phyloP scores from a whole-genome alignment of 1,140 invertebrate genomes.

The Ericerus pela region DNA sequence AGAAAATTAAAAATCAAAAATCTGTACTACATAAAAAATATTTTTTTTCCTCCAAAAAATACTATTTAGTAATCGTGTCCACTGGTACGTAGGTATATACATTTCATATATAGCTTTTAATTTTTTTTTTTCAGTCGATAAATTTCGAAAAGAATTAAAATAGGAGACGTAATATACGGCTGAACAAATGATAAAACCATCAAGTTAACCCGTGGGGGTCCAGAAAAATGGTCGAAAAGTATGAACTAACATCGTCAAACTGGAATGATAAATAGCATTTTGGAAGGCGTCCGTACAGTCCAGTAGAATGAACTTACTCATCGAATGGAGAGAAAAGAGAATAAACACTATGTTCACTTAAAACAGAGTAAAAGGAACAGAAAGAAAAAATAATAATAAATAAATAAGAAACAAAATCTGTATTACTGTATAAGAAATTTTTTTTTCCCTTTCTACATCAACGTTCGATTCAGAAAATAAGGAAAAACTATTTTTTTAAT shows the following conservation, averaged over 20 bases:
- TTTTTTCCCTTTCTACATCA: background rate
- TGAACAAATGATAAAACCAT: slow-evolving; percentile 11
- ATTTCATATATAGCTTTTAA: too few relatives aligned
- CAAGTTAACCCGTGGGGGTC: background rate
- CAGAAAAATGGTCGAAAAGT: slow-evolving; percentile 8
- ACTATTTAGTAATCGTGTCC: too few relatives aligned
- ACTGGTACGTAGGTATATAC: too few relatives aligned
- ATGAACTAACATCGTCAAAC: slow-evolving; percentile 6
- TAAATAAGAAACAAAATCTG: background rate
- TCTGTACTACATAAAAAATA: too few relatives aligned
- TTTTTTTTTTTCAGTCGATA: slow-evolving; percentile 12
- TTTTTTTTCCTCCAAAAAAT: too few relatives aligned
- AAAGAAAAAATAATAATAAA: background rate
- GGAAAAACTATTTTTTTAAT: slow-evolving; percentile 3
- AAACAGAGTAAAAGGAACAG: background rate
- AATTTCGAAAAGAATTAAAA: slow-evolving; percentile 12
- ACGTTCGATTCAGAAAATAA: background rate
- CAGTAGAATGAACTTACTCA: background rate
- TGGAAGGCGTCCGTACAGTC: background rate
- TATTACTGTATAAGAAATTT: background rate
- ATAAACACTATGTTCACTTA: background rate
- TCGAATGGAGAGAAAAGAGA: background rate
- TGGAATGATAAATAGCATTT: slow-evolving; percentile 9
- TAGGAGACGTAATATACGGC: slow-evolving; percentile 8
- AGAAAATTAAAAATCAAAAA: too few relatives aligned